Evolutionary conservation across 2,113 vertebrate genomes (phyloP).

Genomic region (Terrapene triunguis): DNA sequence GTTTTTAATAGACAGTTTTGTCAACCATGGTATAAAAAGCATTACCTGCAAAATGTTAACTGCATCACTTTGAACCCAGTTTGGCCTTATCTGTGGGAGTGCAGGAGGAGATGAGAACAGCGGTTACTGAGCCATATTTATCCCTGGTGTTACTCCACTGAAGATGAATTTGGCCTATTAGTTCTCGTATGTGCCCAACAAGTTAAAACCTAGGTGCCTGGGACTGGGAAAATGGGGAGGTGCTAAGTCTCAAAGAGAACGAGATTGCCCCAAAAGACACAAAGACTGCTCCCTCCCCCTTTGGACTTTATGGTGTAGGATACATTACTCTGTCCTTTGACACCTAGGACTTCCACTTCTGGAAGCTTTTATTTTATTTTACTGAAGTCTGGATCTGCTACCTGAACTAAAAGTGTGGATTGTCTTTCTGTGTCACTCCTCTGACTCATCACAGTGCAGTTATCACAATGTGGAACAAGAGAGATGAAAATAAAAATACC

Average conservation of each 20-base stretch:
- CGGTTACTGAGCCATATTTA: background rate
- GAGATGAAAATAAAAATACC: conserved; percentile 13
- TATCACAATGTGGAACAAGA: conserved; percentile 7
- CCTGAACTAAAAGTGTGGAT: conserved; percentile 26
- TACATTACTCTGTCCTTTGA: conserved; percentile 30
- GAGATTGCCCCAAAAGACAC: background rate
- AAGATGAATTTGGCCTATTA: background rate
- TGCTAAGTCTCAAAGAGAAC: background rate
- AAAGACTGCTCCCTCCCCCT: conserved; percentile 18
- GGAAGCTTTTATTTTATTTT: background rate
- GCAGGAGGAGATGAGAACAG: conserved; percentile 7
- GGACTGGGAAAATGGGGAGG: background rate
- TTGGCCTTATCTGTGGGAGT: conserved; percentile 3
- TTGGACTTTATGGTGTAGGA: conserved; percentile 17
- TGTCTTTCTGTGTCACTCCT: background rate
- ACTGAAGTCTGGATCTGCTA: background rate
- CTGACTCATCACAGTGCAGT: background rate
- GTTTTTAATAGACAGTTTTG: conserved; percentile 67
- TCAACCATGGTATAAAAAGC: conserved; percentile 44
- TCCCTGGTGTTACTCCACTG: background rate
- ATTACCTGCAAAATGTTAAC: conserved; percentile 57
- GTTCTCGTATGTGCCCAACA: background rate
- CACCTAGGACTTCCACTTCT: conserved; percentile 20
- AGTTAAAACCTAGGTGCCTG: background rate
- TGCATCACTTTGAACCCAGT: conserved; percentile 58